Base-by-base conservation (phyloP, 2,113 vertebrate species). In the Trematocara variabile region DNA sequence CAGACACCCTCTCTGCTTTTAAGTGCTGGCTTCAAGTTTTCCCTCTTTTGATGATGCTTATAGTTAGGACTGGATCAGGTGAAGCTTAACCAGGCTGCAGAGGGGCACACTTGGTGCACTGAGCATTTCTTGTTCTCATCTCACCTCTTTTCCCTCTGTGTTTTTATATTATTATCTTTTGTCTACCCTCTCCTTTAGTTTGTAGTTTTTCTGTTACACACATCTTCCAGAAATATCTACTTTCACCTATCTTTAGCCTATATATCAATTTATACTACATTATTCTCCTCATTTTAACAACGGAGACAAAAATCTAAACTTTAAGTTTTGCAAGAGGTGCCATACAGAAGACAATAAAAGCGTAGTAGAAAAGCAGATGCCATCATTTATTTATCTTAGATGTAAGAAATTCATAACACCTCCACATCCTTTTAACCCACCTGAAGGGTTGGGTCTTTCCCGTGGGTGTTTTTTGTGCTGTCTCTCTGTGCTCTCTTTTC, bases 251-350 rank as follows among this genome's bases (percentile, higher is more conserved):
- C 30, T 73, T 48, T 75, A 48, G 5, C 68, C 41, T 44, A 11
- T 30, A 75, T 73, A 11, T 48, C 25, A 30, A 30, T 30, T 48
- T 11, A 75, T 30, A 11, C 41, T 48, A 46, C 41, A 75, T 75
- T 48, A 11, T 48, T 75, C 41, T 75, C 25, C 5, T 30, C 1
- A 48, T 75, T 73, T 30, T 75, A 48, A 30, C 25, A 28, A 48
- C 1, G 0, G 16, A 48, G 22, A 18, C 9, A 28, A 48, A 48
- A 30, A 30, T 30, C 3, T 0, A 48, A 48, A 73, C 68, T 11
- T 73, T 9, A 11, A 4, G 22, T 48, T 28, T 75, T 48, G 41
- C 8, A 0, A 18, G 41, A 48, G 5, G 41, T 46, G 8, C 41
- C 22, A 28, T 48, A 46, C 22, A 46, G 68, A 28, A 18, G 14